These are phyloP conservation scores for Phortica variegata DNA, from an alignment of 1,140 invertebrate genomes.

Conservation along the genomic window DNA sequence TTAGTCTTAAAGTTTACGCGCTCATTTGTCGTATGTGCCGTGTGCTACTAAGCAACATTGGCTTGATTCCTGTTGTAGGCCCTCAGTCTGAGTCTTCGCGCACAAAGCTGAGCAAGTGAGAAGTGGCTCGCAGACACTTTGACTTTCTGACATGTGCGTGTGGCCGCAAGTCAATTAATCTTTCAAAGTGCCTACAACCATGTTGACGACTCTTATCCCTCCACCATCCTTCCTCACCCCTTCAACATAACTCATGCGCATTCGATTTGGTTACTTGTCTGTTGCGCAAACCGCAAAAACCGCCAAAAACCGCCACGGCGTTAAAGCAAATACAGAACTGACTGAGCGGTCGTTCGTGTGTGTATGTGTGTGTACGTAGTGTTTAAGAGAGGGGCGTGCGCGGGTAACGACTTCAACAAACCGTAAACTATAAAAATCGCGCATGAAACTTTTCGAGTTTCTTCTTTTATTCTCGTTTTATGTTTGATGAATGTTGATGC, in stretches of 20 bases:
- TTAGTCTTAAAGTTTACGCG: not conserved
- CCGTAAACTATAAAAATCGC: not conserved
- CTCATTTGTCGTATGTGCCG: too few relatives aligned
- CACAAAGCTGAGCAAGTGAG: too few relatives aligned
- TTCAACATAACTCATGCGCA: too few relatives aligned
- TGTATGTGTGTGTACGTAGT: too few relatives aligned
- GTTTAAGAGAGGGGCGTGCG: constrained; percentile 11
- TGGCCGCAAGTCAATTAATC: constrained; percentile 50
- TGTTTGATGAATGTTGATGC: constrained; percentile 52
- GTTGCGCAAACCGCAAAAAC: constrained; percentile 43
- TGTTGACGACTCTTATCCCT: constrained; percentile 21
- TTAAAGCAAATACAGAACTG: constrained; percentile 22
- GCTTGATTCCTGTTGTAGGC: too few relatives aligned
- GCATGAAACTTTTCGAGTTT: not conserved
- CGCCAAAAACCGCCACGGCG: constrained; percentile 46
- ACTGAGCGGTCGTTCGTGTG: too few relatives aligned
- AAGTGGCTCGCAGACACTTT: not conserved
- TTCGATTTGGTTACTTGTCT: too few relatives aligned
- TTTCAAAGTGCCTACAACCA: constrained; percentile 43
- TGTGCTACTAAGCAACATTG: too few relatives aligned
- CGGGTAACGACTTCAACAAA: constrained; percentile 1
- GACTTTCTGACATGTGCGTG: constrained; percentile 7
- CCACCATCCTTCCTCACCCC: too few relatives aligned
- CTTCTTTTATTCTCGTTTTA: constrained; percentile 45
- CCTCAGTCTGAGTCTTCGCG: too few relatives aligned